phyloP scores from a whole-genome alignment of 2,888 invertebrate species.

The Drosophila testacea region DNA sequence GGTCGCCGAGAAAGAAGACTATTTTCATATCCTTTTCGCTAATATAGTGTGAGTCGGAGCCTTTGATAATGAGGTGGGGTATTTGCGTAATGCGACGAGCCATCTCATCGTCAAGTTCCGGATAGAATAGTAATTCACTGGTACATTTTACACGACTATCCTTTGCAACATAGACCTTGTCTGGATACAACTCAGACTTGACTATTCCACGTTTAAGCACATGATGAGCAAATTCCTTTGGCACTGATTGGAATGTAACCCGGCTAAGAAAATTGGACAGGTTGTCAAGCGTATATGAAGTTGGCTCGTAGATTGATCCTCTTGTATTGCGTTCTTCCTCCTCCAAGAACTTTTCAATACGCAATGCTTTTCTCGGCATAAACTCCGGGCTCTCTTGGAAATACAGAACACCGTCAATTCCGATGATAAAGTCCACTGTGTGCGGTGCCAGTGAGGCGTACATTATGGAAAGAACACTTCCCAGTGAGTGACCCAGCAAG shows the following conservation, averaged over 20 bases:
- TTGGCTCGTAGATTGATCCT: background rate
- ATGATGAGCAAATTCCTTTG: background rate
- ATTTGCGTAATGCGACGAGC: background rate
- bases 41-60: background rate
- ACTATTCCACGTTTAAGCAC: background rate
- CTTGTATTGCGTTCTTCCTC: background rate
- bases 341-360: slow-evolving; percentile 1
- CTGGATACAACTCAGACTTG: slow-evolving; percentile 10
- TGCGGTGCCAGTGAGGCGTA: slow-evolving; percentile 87
- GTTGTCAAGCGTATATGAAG: slow-evolving; percentile 1
- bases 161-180: background rate
- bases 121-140: background rate
- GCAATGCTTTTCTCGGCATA: background rate
- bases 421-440: slow-evolving; percentile 71
- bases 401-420: slow-evolving; percentile 57
- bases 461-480: slow-evolving; percentile 87
- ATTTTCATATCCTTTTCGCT: background rate
- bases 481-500: slow-evolving; percentile 89
- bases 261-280: background rate
- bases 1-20: background rate
- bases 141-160: slow-evolving; percentile 2
- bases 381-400: background rate
- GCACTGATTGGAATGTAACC: background rate
- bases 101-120: background rate
- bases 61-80: slow-evolving; percentile 13